phyloP scores from a whole-genome alignment of 2,888 invertebrate species.

The Tetramorium bicarinatum region DNA sequence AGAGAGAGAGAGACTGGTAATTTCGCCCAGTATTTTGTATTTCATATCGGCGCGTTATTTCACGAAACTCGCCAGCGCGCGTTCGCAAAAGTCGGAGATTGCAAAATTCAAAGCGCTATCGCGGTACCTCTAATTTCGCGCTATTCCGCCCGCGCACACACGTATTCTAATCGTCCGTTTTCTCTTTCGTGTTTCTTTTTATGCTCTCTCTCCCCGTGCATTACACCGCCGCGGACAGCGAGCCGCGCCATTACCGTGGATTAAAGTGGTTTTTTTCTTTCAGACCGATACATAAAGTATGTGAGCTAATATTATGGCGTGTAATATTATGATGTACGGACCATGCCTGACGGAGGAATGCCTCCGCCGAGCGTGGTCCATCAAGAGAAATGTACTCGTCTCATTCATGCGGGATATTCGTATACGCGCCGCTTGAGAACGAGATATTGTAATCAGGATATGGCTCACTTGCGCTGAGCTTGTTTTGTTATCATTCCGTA shows the following conservation, averaged over 20 bases:
- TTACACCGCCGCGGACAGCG: slow-evolving; percentile 26
- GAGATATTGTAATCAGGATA: slow-evolving; percentile 22
- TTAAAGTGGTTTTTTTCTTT: slow-evolving; percentile 44
- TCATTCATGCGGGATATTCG: background rate
- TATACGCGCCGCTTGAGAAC: background rate
- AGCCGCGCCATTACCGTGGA: slow-evolving; percentile 44
- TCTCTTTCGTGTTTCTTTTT: slow-evolving; percentile 35
- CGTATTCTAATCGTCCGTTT: slow-evolving; percentile 44
- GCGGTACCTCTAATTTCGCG: slow-evolving; percentile 45
- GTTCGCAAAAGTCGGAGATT: slow-evolving; percentile 43
- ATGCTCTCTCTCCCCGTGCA: background rate
- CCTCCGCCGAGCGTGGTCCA: background rate
- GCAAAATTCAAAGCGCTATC: slow-evolving; percentile 52
- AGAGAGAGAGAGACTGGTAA: slow-evolving; percentile 8
- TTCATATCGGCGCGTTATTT: slow-evolving; percentile 36
- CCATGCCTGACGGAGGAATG: background rate
- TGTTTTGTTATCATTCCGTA: slow-evolving; percentile 47
- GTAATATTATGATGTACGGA: slow-evolving; percentile 24
- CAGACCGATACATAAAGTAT: slow-evolving; percentile 32
- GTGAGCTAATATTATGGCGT: slow-evolving; percentile 36
- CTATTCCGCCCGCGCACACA: slow-evolving; percentile 18
- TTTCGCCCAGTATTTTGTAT: slow-evolving; percentile 41
- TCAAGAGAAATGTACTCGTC: background rate
- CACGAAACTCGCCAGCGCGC: slow-evolving; percentile 10
- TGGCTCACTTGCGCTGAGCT: slow-evolving; percentile 1